Evolutionary conservation across 2,888 invertebrate genomes (phyloP).

Genomic region (Metellina segmentata): DNA sequence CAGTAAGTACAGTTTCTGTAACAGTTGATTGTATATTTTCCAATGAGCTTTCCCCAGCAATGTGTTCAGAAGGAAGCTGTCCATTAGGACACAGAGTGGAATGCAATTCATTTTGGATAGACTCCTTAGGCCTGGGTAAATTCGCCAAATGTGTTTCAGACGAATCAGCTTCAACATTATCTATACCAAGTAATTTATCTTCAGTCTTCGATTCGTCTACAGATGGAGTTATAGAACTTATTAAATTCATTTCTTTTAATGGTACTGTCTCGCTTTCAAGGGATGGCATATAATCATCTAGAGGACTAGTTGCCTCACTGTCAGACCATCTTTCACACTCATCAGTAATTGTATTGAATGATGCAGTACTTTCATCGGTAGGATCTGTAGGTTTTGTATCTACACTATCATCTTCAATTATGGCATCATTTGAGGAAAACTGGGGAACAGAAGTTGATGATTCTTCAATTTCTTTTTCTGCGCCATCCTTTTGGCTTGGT

Average conservation of each 20-base stretch:
- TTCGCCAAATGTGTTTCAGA: too few relatives aligned
- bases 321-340: constrained; percentile 42
- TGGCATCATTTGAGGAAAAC: neutral
- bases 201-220: too few relatives aligned
- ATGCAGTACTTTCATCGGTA: neutral
- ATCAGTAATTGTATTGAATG: constrained; percentile 27
- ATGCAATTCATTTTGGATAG: neutral
- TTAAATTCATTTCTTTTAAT: too few relatives aligned
- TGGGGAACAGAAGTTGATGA: neutral
- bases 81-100: neutral
- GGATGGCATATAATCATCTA: constrained; percentile 2
- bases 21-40: neutral
- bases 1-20: neutral
- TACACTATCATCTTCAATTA: neutral
- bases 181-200: too few relatives aligned
- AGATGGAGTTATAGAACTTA: too few relatives aligned
- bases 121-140: neutral
- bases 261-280: constrained; percentile 1
- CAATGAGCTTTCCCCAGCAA: neutral
- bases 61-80: neutral
- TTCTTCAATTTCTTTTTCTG: neutral
- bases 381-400: neutral
- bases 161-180: too few relatives aligned
- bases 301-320: constrained; percentile 10
- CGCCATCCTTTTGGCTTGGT: neutral